Evolutionary conservation across 53 echinoderm and acorn worm genomes (phyloP), one percentile per base, ranked within the genome.

Genomic region (Holothuria leucospilota): DNA sequence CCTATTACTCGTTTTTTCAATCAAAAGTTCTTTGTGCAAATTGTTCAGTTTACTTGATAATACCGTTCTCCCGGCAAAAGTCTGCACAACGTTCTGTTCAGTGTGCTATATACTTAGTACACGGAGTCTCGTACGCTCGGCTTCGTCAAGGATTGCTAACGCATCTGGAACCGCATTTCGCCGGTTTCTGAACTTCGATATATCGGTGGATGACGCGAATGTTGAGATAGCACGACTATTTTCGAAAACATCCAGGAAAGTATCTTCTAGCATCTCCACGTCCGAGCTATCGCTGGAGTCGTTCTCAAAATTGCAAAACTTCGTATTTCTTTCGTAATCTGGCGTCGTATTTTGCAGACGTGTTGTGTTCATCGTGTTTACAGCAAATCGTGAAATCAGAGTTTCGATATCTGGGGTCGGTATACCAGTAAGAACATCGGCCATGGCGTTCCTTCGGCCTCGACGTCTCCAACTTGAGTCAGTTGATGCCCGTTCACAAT

Each of bases 391-490:
- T 20, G 63, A 58, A 65, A 86, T 90, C 56, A 86, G 71, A 39
- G 73, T 81, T 38, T 68, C 88, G 25, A 94, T 85, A 51, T 96
- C 91, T 51, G 59, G 56, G 30, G 87, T 74, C 29, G 90, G 82
- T 41, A 96, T 89, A 15, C 96, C 96, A 18, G 63, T 86, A 82
- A 88, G 87, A 65, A 96, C 90, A 59, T 96, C 86, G 61, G 87
- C 81, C 92, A 96, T 85, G 38, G 90, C 96, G 70, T 96, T 96
- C 12, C 96, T 92, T 21, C 96, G 91, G 38, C 69, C 73, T 53
- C 89, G 65, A 51, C 66, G 65, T 52, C 78, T 28, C 28, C 78
- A 52, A 18, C 10, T 83, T 59, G 83, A 52, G 15, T 38, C 75
- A 13, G 53, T 87, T 38, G 87, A 67, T 81, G 52, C 14, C 21